Conservation (phyloP, 2,797 vertebrate species). For the Myioborus melanocephalus region DNA sequence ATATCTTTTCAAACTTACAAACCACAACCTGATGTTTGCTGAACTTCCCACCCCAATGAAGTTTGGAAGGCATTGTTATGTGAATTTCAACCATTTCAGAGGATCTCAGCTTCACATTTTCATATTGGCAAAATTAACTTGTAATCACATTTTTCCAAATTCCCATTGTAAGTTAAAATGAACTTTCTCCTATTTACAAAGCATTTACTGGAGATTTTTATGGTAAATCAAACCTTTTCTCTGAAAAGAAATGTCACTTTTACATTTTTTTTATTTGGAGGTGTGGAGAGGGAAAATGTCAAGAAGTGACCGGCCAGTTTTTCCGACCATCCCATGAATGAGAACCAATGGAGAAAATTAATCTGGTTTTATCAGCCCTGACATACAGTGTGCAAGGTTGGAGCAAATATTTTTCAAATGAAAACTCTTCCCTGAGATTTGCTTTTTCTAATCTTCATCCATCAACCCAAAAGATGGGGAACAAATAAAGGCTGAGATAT, state of each 20-base stretch:
- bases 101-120: neutral
- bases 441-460: neutral
- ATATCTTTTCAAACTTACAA: rapidly evolving
- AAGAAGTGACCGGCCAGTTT: neutral
- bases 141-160: neutral
- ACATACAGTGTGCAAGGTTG: neutral
- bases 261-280: neutral
- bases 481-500: neutral
- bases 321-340: neutral
- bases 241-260: neutral
- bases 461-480: neutral
- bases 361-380: neutral
- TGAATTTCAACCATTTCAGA: neutral
- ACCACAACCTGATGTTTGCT: neutral
- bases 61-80: neutral
- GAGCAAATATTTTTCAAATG: neutral
- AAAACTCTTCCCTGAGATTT: neutral
- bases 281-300: neutral
- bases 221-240: neutral
- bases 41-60: neutral
- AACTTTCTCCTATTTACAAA: neutral
- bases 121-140: neutral
- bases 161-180: neutral
- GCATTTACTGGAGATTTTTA: neutral
- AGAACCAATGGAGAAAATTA: neutral